These are phyloP conservation scores for Lasiommata megera DNA, from an alignment of 2,888 invertebrate genomes.

Conservation along the genomic window DNA sequence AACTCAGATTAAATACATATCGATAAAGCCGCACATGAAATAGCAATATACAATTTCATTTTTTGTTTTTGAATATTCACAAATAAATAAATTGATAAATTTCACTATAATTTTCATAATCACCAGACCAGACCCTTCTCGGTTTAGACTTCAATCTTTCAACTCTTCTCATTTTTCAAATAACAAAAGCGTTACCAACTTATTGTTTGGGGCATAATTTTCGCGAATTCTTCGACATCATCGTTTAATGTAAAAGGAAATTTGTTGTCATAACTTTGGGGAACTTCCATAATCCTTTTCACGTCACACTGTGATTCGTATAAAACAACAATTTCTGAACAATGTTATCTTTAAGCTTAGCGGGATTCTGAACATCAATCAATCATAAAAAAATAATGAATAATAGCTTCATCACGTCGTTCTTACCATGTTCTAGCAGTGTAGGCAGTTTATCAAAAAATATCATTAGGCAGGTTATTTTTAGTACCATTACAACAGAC, in stretches of 20 bases:
- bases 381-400: slow-evolving; percentile 22
- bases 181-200: slow-evolving; percentile 9
- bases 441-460: slow-evolving; percentile 10
- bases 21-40: too few relatives aligned
- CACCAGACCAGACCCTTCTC: too few relatives aligned
- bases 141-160: neutral
- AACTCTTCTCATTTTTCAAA: slow-evolving; percentile 43
- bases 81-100: too few relatives aligned
- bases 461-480: slow-evolving; percentile 11
- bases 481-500: slow-evolving; percentile 3
- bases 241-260: slow-evolving; percentile 24
- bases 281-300: slow-evolving; percentile 21
- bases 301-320: slow-evolving; percentile 1
- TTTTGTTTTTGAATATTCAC: too few relatives aligned
- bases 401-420: neutral
- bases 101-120: too few relatives aligned
- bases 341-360: slow-evolving; percentile 24
- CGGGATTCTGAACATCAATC: slow-evolving; percentile 34
- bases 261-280: slow-evolving; percentile 20
- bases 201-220: slow-evolving; percentile 20
- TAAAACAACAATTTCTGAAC: slow-evolving; percentile 6
- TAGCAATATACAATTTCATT: too few relatives aligned
- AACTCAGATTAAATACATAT: too few relatives aligned
- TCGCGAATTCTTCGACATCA: slow-evolving; percentile 23
- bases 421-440: neutral